phyloP scores from a whole-genome alignment of 2,797 vertebrate genomes.

The Geotria australis region DNA sequence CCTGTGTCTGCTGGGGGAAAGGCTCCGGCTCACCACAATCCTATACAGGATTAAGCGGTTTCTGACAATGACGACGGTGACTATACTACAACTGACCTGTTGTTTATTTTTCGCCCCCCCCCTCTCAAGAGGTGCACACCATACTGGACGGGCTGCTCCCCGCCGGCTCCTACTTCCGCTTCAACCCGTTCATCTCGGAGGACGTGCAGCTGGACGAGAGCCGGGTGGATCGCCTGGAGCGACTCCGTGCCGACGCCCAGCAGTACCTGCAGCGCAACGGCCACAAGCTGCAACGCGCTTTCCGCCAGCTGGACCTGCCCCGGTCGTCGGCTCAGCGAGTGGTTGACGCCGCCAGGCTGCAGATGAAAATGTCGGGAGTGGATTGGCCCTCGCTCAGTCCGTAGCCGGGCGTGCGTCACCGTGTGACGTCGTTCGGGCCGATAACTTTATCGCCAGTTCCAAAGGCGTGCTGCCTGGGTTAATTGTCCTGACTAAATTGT shows the following conservation, averaged over 20 bases:
- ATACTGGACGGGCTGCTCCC: slow-evolving; percentile 20
- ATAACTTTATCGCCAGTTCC: no score
- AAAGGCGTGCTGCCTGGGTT: no score
- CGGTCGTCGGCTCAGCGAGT: not conserved
- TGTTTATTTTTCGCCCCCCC: not conserved
- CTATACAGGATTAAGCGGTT: no score
- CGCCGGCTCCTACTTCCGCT: slow-evolving; percentile 21
- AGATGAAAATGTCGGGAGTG: no score
- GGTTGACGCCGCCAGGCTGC: not conserved
- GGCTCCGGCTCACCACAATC: no score
- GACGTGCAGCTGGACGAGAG: slow-evolving; percentile 21
- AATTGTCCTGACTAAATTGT: no score
- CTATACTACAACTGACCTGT: not conserved
- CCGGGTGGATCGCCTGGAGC: slow-evolving; percentile 10
- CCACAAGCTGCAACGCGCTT: slow-evolving; percentile 14
- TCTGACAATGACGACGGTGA: no score
- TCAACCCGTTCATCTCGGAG: slow-evolving; percentile 21
- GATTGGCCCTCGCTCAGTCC: no score
- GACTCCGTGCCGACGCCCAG: slow-evolving; percentile 15
- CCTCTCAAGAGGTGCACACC: slow-evolving; percentile 14
- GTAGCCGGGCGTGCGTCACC: no score
- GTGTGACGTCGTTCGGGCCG: no score
- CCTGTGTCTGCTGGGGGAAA: no score
- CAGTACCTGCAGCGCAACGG: slow-evolving; percentile 17
- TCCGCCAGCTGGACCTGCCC: slow-evolving; percentile 9